Evolutionary conservation across 2,797 vertebrate genomes (phyloP), one percentile per base, ranked within the genome.

Genomic region (Poecilia picta): DNA sequence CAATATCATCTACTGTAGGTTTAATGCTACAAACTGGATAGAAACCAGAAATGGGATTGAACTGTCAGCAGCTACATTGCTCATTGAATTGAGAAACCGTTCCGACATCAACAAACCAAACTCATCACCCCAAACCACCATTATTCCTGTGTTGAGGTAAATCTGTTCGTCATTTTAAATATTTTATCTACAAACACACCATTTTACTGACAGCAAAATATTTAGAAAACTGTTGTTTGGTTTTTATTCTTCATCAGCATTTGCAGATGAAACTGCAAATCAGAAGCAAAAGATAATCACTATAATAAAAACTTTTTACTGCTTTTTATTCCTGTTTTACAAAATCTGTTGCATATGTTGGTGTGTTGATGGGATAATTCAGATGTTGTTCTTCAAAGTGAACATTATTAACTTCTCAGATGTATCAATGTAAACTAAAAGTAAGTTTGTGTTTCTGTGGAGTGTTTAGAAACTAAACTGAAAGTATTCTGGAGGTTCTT

Each of bases 61-160:
- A 0, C 0, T 0, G 0, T 80, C 76, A 82, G 49, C 1, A n/a
- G 78, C 85, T 4, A 0, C 80, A 49, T 79, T 79, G 1, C 5
- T 28, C 12, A 82, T 92, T 47, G 90, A 94, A 0, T 70, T 90
- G 46, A 85, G 88, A 80, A 79, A 12, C 0, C 73, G 92, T 1
- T 94, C 92, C 0, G 92, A 93, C 75, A 91, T 73, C 0, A 0
- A 74, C 15, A 16, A 31, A 55, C 28, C 83, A 18, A 81, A 46
- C 57, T 53, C 53, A 1, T 76, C 79, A 31, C 79, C 79, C 4
- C 79, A 51, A 45, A 89, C 86, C 71, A 86, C 89, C 45, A 18
- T 87, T 8, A 0, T 92, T 23, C 89, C 91, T 0, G 31, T 43
- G 1, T 0, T 94, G 2, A 89, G 89, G 91, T 91, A 57, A 49